Conservation (phyloP, 2,113 vertebrate species). For the Polypterus bichir region DNA sequence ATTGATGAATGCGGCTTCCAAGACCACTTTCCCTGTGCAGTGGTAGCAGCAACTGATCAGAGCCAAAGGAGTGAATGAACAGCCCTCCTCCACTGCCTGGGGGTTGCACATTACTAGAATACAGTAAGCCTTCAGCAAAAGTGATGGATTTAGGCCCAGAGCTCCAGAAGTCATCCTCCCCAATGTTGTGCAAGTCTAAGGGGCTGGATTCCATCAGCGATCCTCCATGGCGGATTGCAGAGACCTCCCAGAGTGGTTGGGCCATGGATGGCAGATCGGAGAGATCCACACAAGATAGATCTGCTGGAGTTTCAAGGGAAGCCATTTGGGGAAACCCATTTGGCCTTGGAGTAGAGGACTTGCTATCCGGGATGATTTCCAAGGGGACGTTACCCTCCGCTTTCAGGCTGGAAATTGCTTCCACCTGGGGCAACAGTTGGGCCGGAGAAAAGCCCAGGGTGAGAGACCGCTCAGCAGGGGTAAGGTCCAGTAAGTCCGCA, state of each 20-base stretch:
- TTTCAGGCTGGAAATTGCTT: too few species aligned
- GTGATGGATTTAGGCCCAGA: constrained; percentile 25
- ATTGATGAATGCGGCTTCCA: constrained; percentile 1
- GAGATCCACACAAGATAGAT: constrained; percentile 28
- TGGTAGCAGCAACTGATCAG: constrained; percentile 2
- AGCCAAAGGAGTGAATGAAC: neutral
- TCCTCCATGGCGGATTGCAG: constrained; percentile 32
- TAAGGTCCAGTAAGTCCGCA: constrained; percentile 16
- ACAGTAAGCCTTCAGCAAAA: constrained; percentile 24
- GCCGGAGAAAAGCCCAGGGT: too few species aligned
- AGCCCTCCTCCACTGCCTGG: neutral
- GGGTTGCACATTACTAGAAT: constrained; percentile 12
- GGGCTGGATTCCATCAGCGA: constrained; percentile 31
- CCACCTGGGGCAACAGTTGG: too few species aligned
- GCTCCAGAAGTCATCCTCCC: constrained; percentile 22
- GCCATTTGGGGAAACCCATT: constrained; percentile 21
- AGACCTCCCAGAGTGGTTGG: constrained; percentile 44
- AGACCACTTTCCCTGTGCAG: neutral
- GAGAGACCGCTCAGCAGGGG: too few species aligned
- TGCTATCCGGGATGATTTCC: constrained; percentile 25
- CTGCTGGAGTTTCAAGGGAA: constrained; percentile 13
- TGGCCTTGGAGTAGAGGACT: constrained; percentile 42
- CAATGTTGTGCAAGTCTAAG: constrained; percentile 22
- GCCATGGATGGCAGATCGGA: constrained; percentile 4
- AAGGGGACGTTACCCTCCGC: neutral